A percentile compares a stretch with the other conserved stretches of the same genome.
Conservation (phyloP, 2,113 vertebrate genomes). For the Sturnus vulgaris region DNA sequence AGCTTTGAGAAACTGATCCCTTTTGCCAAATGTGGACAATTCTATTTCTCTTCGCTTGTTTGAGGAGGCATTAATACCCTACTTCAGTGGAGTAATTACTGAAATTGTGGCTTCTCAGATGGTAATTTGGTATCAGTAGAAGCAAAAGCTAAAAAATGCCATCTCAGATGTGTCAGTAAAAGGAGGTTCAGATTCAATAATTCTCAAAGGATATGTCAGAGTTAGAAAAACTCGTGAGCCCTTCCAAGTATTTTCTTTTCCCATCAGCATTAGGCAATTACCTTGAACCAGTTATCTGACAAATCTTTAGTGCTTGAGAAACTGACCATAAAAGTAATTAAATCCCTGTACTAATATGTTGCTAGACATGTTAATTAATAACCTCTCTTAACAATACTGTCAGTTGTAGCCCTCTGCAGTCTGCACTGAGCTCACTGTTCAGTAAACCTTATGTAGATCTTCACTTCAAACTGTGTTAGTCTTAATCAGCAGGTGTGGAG, state of each 20-base stretch:
- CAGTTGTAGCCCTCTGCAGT: not conserved
- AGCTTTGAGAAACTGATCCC: not conserved
- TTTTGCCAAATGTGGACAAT: not conserved
- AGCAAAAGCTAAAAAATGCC: not conserved
- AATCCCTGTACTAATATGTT: not conserved
- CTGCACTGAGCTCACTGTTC: not conserved
- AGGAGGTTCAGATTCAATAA: not conserved
- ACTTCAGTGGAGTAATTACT: not conserved
- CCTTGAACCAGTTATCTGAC: not conserved
- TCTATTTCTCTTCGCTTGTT: not conserved
- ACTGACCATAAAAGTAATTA: not conserved
- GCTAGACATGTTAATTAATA: conserved; percentile 5
- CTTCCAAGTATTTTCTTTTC: not conserved
- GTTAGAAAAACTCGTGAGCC: not conserved
- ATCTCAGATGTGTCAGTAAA: not conserved
- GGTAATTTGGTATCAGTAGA: not conserved
- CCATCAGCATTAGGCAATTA: not conserved
- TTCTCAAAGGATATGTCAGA: not conserved
- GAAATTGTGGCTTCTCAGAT: not conserved
- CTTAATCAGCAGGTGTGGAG: not conserved
- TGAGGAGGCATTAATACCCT: not conserved
- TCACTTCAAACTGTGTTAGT: not conserved
- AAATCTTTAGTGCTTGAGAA: not conserved
- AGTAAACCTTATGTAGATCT: not conserved
- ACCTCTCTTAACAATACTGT: not conserved